A percentile compares a stretch with the other conserved stretches of the same genome.
phyloP scores from a whole-genome alignment of 2,797 vertebrate genomes.

The Halcyon badia region DNA sequence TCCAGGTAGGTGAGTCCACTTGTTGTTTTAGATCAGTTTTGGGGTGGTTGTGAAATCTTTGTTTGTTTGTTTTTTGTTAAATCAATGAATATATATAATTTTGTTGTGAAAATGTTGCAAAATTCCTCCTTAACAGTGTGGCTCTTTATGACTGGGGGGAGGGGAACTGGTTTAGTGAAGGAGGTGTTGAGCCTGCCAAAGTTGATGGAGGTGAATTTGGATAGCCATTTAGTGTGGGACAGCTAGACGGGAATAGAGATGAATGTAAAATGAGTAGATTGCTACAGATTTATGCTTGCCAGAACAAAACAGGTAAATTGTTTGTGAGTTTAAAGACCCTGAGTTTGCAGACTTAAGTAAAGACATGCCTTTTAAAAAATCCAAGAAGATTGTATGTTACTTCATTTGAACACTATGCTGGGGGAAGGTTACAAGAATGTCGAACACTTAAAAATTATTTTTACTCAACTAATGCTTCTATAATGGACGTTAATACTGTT shows the following conservation, averaged over 20 bases:
- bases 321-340: constrained; percentile 30
- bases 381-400: neutral
- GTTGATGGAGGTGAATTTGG: constrained; percentile 28
- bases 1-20: neutral
- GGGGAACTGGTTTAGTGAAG: neutral
- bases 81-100: neutral
- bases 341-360: constrained; percentile 8
- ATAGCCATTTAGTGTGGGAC: constrained; percentile 25
- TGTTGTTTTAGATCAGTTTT: neutral
- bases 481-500: constrained; percentile 63
- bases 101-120: neutral
- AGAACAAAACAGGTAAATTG: constrained; percentile 47
- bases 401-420: constrained; percentile 31
- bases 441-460: constrained; percentile 50
- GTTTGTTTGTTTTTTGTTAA: neutral
- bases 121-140: neutral
- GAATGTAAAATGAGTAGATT: constrained; percentile 28
- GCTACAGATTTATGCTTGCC: constrained; percentile 56
- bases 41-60: too few relatives aligned
- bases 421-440: constrained; percentile 39
- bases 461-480: constrained; percentile 44
- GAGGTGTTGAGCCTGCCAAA: constrained; percentile 23
- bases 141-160: neutral
- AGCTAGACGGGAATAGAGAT: constrained; percentile 14
- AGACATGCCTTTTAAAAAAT: neutral